Evolutionary conservation across 1,140 invertebrate genomes (phyloP).

Genomic region (Philotrypesis tridentata): DNA sequence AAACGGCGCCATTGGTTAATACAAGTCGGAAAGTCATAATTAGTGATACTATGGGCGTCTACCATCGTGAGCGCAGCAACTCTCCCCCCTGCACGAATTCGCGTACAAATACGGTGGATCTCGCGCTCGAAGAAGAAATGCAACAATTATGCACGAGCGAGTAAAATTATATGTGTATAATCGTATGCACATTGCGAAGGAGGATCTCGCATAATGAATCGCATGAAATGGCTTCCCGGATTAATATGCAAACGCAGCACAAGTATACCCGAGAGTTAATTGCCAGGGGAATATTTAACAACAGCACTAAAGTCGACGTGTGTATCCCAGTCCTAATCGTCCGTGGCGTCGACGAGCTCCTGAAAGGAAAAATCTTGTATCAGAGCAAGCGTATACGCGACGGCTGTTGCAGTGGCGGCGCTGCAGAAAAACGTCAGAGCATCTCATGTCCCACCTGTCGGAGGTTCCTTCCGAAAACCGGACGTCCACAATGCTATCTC

Average conservation of each 20-base stretch:
- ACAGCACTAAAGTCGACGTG: not conserved
- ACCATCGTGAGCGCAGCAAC: too few species aligned
- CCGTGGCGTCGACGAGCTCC: not conserved
- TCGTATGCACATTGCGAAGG: too few species aligned
- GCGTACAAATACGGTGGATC: too few species aligned
- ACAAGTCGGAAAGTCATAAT: too few species aligned
- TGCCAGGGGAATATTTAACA: not conserved
- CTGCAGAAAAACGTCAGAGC: not conserved
- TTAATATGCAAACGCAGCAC: too few species aligned
- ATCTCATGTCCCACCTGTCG: not conserved
- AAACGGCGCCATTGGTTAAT: too few species aligned
- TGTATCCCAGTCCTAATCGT: not conserved
- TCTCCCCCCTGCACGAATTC: too few species aligned
- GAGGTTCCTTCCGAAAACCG: constrained; percentile 8
- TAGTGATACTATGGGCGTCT: too few species aligned
- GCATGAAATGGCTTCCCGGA: too few species aligned
- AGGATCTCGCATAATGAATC: not conserved
- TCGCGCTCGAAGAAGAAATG: not conserved
- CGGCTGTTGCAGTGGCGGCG: not conserved
- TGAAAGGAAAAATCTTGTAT: not conserved
- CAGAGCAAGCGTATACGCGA: too few species aligned
- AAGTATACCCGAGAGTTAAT: not conserved
- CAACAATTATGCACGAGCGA: not conserved
- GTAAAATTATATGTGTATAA: not conserved
- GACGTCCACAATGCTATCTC: constrained; percentile 6